A percentile compares a stretch with the other conserved stretches of the same genome.
Evolutionary conservation across 2,113 vertebrate species (phyloP).

Genomic region (Mystacornis crossleyi): DNA sequence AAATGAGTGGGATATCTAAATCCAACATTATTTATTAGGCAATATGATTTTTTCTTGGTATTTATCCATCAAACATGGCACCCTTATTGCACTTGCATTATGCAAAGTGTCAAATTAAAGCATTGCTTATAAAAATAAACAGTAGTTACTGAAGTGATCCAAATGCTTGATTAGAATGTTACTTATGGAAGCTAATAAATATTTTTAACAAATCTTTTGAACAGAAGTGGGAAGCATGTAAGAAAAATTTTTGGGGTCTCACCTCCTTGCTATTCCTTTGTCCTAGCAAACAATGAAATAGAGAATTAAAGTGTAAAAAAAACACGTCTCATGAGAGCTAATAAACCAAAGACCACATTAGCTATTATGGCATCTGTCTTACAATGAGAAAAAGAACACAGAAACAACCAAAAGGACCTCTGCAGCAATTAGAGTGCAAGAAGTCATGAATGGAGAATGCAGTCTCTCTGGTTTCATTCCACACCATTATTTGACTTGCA

Average conservation of each 20-base stretch:
- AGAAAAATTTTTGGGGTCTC: neutral
- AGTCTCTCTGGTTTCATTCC: neutral
- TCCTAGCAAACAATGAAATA: neutral
- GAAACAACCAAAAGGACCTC: neutral
- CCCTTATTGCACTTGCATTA: conserved; percentile 78
- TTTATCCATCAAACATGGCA: conserved; percentile 80
- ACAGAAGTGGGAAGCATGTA: neutral
- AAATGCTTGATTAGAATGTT: conserved; percentile 64
- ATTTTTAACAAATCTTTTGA: conserved; percentile 11
- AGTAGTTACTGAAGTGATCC: conserved; percentile 73
- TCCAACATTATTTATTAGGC: conserved; percentile 81
- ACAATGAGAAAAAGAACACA: neutral
- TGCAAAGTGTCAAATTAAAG: conserved; percentile 81
- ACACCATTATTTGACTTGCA: neutral
- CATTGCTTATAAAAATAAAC: conserved; percentile 81
- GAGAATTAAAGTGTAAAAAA: neutral
- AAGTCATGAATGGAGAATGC: neutral
- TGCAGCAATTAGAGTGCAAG: neutral
- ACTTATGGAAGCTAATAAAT: conserved; percentile 66
- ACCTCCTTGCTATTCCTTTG: neutral
- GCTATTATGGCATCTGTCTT: neutral
- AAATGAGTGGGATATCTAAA: conserved; percentile 73
- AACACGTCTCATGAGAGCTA: neutral
- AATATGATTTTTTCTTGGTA: conserved; percentile 73
- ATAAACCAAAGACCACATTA: neutral